Percentiles rank a stretch among this genome's conserved stretches.
Evolutionary conservation across 2,888 invertebrate genomes (phyloP).

Genomic region (Endotricha flammealis): DNA sequence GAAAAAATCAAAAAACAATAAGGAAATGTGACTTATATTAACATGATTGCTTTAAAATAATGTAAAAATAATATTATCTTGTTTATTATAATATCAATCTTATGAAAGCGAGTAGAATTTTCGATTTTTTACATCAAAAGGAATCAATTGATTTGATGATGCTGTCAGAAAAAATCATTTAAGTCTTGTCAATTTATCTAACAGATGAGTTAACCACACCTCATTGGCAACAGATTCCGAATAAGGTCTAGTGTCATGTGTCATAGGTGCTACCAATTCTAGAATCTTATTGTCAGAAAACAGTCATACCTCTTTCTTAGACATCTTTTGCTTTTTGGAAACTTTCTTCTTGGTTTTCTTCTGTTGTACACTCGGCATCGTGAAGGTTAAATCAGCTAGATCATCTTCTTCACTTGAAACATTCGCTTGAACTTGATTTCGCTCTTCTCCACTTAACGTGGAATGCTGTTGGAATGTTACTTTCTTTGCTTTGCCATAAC

Average conservation of each 20-base stretch:
- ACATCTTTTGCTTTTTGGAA: conserved; percentile 40
- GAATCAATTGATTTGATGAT: too few species aligned
- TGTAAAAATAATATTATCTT: conserved; percentile 1
- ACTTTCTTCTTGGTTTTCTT: conserved; percentile 41
- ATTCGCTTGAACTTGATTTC: conserved; percentile 16
- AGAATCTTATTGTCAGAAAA: too few species aligned
- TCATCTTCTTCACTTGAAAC: conserved; percentile 50
- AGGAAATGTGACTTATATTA: too few species aligned
- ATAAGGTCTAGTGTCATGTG: too few species aligned
- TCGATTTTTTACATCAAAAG: too few species aligned
- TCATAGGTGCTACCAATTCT: too few species aligned
- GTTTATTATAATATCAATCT: not conserved
- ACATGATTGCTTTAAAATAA: too few species aligned
- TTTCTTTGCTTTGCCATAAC: conserved; percentile 62
- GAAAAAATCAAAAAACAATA: conserved; percentile 30
- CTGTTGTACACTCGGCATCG: conserved; percentile 45
- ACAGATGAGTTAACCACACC: too few species aligned
- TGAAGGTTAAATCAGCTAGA: conserved; percentile 53
- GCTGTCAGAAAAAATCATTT: too few species aligned
- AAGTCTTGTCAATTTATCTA: too few species aligned
- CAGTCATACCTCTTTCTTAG: conserved; percentile 68
- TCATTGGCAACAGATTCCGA: too few species aligned
- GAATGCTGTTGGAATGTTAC: conserved; percentile 48
- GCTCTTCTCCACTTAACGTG: conserved; percentile 33
- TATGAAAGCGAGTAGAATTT: too few species aligned